Base-by-base conservation (phyloP, 2,888 invertebrate species). In the Epinotia nisella region DNA sequence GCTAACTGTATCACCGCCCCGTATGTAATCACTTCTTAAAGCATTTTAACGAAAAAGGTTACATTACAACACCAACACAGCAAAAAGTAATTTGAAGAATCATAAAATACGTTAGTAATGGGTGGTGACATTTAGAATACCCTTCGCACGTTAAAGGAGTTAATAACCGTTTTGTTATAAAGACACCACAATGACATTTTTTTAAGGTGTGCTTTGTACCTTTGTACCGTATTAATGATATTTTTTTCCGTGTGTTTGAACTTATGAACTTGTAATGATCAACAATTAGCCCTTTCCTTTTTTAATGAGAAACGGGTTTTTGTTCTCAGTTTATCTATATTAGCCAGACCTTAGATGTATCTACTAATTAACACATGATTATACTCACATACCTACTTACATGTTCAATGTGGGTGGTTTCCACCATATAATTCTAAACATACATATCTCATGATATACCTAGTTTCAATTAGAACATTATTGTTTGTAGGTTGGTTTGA, bases 91-190 rank as follows among this genome's bases (percentile, higher is more conserved):
- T 56, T 66, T 66, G 66, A 56, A 41, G 65, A 24, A 55, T 41
- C 55, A 66, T 66, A 41, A 66, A 66, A 66, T 66, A 41, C 24
- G 55, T 56, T 24, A 3, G 41, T 66, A 66, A 66, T 55, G 39
- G 39, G 66, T 55, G 9, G 41, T 24, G 56, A 41, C 66, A 66
- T 66, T 55, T 39, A 41, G 13, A 55, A 21, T 15, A 62, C 62
- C 29, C 64, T 39, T 65, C 53, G 11, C 65, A 65, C 66, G 55
- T 56, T 55, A 17, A 35, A 39, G 3, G 66, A 56, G 51, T 49
- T 62, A 49, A 51, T 29, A 64, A 41, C 55, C 11, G n/a, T 55
- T 66, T 66, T 66, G 1, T 66, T 66, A 24, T 56, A 56, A 41
- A 53, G n/a, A 5, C 10, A 55, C 39, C 10, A 56, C 21, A 56